These are phyloP conservation scores for Chaetodon trifascialis DNA, from an alignment of 2,113 vertebrate genomes.

Conservation along the genomic window DNA sequence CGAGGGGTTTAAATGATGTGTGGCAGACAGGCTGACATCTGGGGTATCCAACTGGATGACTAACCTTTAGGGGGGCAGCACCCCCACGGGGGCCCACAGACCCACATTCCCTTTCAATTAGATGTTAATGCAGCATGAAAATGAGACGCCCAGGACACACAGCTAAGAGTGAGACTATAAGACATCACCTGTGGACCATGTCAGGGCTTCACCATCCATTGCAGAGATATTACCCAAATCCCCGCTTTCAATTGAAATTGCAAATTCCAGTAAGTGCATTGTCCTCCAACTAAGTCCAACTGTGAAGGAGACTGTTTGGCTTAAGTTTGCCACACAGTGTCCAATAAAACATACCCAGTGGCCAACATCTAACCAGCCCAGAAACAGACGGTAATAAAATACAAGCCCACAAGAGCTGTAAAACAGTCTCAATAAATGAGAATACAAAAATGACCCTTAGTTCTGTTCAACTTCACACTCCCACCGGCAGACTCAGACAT, in stretches of 20 bases:
- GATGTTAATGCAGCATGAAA: slow-evolving; percentile 30
- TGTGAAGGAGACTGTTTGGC: slow-evolving; percentile 39
- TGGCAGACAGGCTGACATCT: slow-evolving; percentile 38
- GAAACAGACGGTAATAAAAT: slow-evolving; percentile 68
- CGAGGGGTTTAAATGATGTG: slow-evolving; percentile 26
- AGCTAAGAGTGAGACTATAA: slow-evolving; percentile 17
- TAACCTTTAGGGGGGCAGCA: slow-evolving; percentile 2
- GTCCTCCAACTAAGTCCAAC: slow-evolving; percentile 24
- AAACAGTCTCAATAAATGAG: slow-evolving; percentile 59
- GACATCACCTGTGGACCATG: slow-evolving; percentile 23
- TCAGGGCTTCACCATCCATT: neutral
- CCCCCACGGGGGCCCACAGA: slow-evolving; percentile 6
- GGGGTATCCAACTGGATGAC: slow-evolving; percentile 12
- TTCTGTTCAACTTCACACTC: slow-evolving; percentile 59
- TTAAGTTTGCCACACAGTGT: slow-evolving; percentile 15
- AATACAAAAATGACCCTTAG: slow-evolving; percentile 54
- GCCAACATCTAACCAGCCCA: slow-evolving; percentile 53
- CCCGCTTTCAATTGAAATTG: neutral
- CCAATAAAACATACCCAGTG: slow-evolving; percentile 60
- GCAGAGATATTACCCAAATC: neutral
- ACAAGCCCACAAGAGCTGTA: slow-evolving; percentile 62
- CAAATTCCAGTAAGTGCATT: slow-evolving; percentile 4
- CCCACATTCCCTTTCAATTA: slow-evolving; percentile 50
- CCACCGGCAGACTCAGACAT: slow-evolving; percentile 50
- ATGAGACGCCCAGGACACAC: slow-evolving; percentile 40